Conservation (phyloP, 2,797 vertebrate genomes). For the Halcyon smyrnensis region DNA sequence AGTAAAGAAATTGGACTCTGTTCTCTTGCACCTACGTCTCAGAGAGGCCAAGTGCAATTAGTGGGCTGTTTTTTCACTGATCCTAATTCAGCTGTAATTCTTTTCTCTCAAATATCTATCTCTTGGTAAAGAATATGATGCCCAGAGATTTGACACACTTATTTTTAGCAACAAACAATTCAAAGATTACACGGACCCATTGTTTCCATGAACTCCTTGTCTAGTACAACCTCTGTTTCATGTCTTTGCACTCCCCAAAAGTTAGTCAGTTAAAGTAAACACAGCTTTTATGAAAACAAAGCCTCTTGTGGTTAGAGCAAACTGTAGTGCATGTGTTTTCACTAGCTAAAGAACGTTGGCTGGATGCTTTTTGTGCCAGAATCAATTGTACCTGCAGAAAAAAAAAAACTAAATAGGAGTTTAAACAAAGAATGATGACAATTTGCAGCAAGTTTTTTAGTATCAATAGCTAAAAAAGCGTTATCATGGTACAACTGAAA, state of each 20-base stretch:
- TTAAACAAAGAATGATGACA: not conserved
- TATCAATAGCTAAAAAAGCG: not conserved
- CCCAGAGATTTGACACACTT: not conserved
- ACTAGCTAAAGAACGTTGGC: constrained; percentile 1
- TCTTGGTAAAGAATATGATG: not conserved
- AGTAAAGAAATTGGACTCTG: constrained; percentile 78
- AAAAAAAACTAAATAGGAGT: not conserved
- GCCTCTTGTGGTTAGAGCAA: not conserved
- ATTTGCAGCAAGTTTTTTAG: not conserved
- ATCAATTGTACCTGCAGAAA: not conserved
- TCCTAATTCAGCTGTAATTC: constrained; percentile 12
- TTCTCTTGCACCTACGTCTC: constrained; percentile 79
- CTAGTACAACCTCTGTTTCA: not conserved
- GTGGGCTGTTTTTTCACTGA: constrained; percentile 84
- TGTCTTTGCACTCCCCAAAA: not conserved
- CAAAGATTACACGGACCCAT: not conserved
- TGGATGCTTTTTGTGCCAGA: constrained; percentile 20
- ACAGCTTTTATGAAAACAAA: constrained; percentile 5
- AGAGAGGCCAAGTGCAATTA: constrained; percentile 86
- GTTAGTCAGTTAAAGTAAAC: constrained; percentile 9
- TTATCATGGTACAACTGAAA: not conserved
- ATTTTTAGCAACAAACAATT: not conserved
- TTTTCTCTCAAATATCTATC: constrained; percentile 14
- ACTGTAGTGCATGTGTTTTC: not conserved
- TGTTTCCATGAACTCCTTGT: not conserved